phyloP scores from a whole-genome alignment of 2,797 vertebrate species.

The Periparus ater region DNA sequence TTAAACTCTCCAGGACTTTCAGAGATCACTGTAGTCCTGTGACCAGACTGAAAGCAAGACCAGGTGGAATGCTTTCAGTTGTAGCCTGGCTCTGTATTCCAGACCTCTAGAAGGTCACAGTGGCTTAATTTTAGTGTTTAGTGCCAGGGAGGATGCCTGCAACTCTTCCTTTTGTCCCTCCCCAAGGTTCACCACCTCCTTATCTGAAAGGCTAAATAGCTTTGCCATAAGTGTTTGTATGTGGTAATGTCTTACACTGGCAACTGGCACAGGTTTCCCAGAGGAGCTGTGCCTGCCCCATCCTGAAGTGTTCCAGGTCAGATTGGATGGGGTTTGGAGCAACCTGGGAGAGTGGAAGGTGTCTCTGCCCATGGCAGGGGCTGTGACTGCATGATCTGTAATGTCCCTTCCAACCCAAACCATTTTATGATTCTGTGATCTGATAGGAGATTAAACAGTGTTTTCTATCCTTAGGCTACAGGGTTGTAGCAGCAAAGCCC shows the following conservation, averaged over 20 bases:
- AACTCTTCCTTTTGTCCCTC: background rate
- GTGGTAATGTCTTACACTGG: background rate
- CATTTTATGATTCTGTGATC: background rate
- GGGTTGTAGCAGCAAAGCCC: background rate
- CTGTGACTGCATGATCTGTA: background rate
- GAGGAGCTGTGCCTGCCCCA: background rate
- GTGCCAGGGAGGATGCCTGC: background rate
- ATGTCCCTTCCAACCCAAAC: background rate
- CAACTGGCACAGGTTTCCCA: background rate
- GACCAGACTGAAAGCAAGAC: background rate
- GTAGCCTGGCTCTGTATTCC: background rate
- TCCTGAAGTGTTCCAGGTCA: background rate
- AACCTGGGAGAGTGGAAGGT: background rate
- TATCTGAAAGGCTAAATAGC: background rate
- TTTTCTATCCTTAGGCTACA: background rate
- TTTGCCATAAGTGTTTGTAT: background rate
- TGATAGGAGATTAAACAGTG: background rate
- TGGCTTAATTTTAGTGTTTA: background rate
- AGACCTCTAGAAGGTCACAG: background rate
- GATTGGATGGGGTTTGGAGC: background rate
- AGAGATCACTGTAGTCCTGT: background rate
- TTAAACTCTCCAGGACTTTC: background rate
- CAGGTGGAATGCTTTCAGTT: background rate
- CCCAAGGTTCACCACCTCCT: background rate
- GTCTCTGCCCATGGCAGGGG: background rate